A percentile compares a stretch with the other conserved stretches of the same genome.
phyloP scores from a whole-genome alignment of 2,888 invertebrate species.

The Ormyrus rosae region DNA sequence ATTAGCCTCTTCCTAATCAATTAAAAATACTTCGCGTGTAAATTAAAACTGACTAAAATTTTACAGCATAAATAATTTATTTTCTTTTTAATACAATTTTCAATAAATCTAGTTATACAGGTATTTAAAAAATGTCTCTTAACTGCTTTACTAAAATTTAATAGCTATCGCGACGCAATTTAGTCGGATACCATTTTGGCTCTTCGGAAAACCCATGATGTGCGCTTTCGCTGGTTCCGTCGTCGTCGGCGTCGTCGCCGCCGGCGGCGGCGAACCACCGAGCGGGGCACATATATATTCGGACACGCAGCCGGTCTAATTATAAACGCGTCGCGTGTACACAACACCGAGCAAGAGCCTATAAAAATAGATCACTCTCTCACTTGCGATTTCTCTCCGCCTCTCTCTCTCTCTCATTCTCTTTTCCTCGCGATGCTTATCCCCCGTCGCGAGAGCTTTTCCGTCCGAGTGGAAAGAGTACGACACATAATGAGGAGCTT shows the following conservation, averaged over 20 bases:
- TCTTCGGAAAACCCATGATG: background rate
- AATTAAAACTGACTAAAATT: no score
- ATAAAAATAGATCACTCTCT: constrained; percentile 53
- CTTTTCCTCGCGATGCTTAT: constrained; percentile 7
- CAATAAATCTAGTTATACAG: no score
- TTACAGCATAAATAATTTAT: no score
- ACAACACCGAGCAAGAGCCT: constrained; percentile 45
- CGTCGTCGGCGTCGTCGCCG: no score
- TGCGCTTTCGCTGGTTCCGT: no score
- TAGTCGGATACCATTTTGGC: background rate
- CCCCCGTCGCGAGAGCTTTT: constrained; percentile 22
- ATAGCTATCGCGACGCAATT: background rate
- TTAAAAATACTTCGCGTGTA: no score
- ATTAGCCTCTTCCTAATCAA: no score
- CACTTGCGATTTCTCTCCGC: background rate
- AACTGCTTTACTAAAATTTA: no score
- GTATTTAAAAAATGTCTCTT: no score
- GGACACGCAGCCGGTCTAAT: constrained; percentile 46
- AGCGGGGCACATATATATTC: constrained; percentile 23
- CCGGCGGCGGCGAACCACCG: constrained; percentile 46
- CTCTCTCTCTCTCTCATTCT: constrained; percentile 7
- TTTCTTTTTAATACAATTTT: no score
- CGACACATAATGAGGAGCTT: constrained; percentile 15
- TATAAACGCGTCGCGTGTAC: constrained; percentile 57
- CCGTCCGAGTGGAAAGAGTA: constrained; percentile 5